Percentiles rank a stretch among this genome's conserved stretches.
phyloP scores from a whole-genome alignment of 1,140 invertebrate genomes.

The Eumeta japonica region DNA sequence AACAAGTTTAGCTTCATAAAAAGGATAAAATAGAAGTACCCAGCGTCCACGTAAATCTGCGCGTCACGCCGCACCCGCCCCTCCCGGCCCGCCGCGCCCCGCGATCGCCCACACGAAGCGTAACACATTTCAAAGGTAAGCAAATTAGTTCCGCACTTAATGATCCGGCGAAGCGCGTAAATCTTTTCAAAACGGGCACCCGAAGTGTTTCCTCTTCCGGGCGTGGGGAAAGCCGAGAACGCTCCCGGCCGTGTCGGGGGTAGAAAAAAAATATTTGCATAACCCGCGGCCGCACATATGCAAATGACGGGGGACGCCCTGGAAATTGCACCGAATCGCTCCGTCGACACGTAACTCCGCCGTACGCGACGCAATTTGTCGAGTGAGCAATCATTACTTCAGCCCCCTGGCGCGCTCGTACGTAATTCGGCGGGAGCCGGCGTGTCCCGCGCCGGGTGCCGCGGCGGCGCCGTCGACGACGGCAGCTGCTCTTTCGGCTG shows the following conservation, averaged over 20 bases:
- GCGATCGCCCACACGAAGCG: slow-evolving; percentile 47
- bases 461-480: no score
- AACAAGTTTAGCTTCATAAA: no score
- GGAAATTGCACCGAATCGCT: slow-evolving; percentile 56
- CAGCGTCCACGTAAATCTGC: slow-evolving; percentile 29
- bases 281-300: slow-evolving; percentile 45
- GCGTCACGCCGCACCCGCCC: slow-evolving; percentile 52
- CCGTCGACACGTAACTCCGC: slow-evolving; percentile 44
- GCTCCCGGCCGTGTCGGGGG: no score
- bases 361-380: slow-evolving; percentile 40
- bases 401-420: slow-evolving; percentile 19
- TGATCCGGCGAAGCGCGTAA: slow-evolving; percentile 55
- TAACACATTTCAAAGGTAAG: slow-evolving; percentile 56
- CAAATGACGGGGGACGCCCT: slow-evolving; percentile 22
- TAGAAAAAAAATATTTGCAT: slow-evolving; percentile 55
- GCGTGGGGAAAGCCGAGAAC: slow-evolving; percentile 34
- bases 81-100: slow-evolving; percentile 22
- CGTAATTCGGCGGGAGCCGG: slow-evolving; percentile 1
- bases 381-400: slow-evolving; percentile 49
- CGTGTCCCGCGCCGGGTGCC: no score
- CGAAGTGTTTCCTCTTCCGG: slow-evolving; percentile 43
- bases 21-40: no score
- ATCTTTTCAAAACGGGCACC: slow-evolving; percentile 53
- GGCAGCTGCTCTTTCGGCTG: no score
- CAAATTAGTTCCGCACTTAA: slow-evolving; percentile 56